Conservation (phyloP, 1,140 invertebrate species). For the Trachymyrmex septentrionalis region DNA sequence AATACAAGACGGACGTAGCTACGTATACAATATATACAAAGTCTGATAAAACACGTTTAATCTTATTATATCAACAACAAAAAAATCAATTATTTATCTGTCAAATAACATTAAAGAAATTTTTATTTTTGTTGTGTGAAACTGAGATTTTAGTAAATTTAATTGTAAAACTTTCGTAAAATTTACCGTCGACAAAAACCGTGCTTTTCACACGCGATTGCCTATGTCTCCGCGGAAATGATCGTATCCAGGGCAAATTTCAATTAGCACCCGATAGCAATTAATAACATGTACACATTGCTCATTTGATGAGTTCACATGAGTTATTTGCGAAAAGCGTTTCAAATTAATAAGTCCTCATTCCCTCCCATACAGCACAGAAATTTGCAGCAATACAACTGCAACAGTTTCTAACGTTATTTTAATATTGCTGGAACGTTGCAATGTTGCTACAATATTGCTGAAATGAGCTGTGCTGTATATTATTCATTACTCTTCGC, state of each 20-base stretch:
- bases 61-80: background rate
- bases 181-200: background rate
- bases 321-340: conserved; percentile 19
- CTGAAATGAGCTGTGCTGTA: too few relatives aligned
- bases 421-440: too few relatives aligned
- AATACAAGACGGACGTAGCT: too few relatives aligned
- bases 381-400: too few relatives aligned
- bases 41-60: background rate
- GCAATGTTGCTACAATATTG: too few relatives aligned
- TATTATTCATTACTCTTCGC: background rate
- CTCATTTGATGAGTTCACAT: background rate
- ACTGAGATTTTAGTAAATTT: background rate
- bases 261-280: conserved; percentile 42
- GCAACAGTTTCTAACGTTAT: too few relatives aligned
- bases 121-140: background rate
- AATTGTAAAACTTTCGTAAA: background rate
- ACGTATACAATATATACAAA: background rate
- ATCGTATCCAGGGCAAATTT: conserved; percentile 5
- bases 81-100: background rate
- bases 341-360: conserved; percentile 31
- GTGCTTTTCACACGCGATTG: background rate
- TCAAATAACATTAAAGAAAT: background rate
- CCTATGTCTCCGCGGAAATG: background rate
- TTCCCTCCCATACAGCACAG: too few relatives aligned
- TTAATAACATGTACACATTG: conserved; percentile 7